Evolutionary conservation across 2,797 vertebrate species (phyloP).

Genomic region (Muscicapa striata): DNA sequence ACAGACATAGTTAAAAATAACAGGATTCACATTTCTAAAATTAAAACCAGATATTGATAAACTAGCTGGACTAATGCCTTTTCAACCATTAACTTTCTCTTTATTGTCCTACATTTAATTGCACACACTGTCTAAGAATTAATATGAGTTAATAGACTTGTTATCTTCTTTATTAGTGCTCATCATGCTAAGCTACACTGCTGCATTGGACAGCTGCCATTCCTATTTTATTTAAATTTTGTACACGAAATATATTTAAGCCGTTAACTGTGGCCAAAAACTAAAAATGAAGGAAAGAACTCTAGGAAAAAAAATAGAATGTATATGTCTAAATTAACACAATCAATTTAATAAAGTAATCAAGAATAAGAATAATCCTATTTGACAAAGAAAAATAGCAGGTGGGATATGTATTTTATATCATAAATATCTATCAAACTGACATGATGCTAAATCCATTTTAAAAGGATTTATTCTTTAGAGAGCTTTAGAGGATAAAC

Average conservation of each 20-base stretch:
- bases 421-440: constrained; percentile 10
- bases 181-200: neutral
- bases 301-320: neutral
- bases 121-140: neutral
- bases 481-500: neutral
- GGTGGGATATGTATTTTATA: neutral
- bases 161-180: constrained; percentile 38
- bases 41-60: neutral
- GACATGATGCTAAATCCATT: constrained; percentile 6
- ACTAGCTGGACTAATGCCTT: neutral
- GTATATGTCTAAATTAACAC: neutral
- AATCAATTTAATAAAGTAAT: neutral
- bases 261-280: neutral
- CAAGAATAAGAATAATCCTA: constrained; percentile 17
- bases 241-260: neutral
- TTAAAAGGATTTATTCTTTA: neutral
- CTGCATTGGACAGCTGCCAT: constrained; percentile 31
- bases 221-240: constrained; percentile 16
- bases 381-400: neutral
- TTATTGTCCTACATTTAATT: neutral
- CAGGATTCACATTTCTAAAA: neutral
- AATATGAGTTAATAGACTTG: constrained; percentile 41
- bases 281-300: neutral
- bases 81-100: neutral
- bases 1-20: neutral